phyloP scores from a whole-genome alignment of 2,113 vertebrate genomes.

The Megaceryle maxima region DNA sequence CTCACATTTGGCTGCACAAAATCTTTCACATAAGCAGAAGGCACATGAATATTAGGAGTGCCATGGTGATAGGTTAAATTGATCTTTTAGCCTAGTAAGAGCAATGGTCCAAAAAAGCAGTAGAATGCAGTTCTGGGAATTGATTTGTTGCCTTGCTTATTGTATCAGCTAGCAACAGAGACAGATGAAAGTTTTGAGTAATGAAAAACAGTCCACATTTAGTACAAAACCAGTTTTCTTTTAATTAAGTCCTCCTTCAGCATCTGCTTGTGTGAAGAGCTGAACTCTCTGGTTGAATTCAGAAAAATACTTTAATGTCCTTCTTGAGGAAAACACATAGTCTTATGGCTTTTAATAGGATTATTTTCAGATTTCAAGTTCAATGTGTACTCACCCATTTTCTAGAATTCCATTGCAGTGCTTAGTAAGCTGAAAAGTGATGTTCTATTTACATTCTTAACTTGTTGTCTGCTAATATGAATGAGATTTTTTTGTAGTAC shows the following conservation, averaged over 20 bases:
- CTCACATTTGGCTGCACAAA: neutral
- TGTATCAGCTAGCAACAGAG: neutral
- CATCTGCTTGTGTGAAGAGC: neutral
- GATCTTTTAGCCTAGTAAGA: neutral
- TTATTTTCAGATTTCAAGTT: neutral
- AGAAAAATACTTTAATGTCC: neutral
- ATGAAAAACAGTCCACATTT: neutral
- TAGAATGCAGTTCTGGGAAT: neutral
- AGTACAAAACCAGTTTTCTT: neutral
- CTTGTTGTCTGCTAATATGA: neutral
- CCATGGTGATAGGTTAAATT: neutral
- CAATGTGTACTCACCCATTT: neutral
- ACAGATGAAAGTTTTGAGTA: neutral
- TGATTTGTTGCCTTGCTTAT: conserved; percentile 1
- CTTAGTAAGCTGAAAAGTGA: neutral
- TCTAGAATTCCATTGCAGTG: neutral
- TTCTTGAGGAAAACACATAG: neutral
- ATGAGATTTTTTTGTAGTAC: neutral
- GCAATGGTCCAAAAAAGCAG: neutral
- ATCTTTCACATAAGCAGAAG: neutral
- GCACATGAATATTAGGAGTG: neutral
- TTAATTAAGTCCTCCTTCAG: neutral
- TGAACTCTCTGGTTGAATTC: neutral
- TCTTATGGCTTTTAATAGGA: neutral
- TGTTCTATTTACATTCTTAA: neutral